These are phyloP conservation scores for Anisognathus igniventris DNA, from an alignment of 2,797 vertebrate species.

Conservation along the genomic window DNA sequence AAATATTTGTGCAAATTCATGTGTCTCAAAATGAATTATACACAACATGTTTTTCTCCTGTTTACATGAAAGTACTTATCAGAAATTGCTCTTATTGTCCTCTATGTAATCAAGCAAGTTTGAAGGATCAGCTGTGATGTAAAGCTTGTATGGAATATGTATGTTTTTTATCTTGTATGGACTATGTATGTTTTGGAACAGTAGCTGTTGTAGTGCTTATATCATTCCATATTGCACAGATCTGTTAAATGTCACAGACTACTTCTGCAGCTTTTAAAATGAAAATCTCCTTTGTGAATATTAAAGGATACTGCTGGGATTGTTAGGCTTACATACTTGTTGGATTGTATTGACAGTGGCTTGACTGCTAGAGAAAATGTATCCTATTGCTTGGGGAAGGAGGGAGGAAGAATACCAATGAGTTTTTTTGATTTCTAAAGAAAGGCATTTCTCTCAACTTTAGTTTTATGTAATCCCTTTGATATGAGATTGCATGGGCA, in stretches of 20 bases:
- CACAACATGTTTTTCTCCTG: not conserved
- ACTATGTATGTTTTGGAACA: not conserved
- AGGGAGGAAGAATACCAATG: not conserved
- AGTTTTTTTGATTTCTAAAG: not conserved
- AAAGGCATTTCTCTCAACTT: not conserved
- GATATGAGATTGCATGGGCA: not conserved
- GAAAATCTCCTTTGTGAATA: not conserved
- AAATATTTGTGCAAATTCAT: not conserved
- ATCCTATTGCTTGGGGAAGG: not conserved
- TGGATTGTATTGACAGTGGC: not conserved
- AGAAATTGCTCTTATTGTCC: not conserved
- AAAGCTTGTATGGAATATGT: not conserved
- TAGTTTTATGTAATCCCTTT: not conserved
- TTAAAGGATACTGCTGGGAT: not conserved
- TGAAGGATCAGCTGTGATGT: not conserved
- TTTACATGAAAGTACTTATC: not conserved
- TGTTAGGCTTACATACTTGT: not conserved
- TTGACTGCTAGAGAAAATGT: not conserved
- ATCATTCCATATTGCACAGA: not conserved
- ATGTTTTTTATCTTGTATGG: not conserved
- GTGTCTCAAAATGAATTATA: not conserved
- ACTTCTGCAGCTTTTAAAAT: not conserved
- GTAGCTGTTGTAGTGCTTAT: not conserved
- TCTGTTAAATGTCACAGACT: not conserved
- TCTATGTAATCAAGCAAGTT: not conserved